Conservation (phyloP, 1,140 invertebrate genomes). For the Mycetomoellerius zeteki region DNA sequence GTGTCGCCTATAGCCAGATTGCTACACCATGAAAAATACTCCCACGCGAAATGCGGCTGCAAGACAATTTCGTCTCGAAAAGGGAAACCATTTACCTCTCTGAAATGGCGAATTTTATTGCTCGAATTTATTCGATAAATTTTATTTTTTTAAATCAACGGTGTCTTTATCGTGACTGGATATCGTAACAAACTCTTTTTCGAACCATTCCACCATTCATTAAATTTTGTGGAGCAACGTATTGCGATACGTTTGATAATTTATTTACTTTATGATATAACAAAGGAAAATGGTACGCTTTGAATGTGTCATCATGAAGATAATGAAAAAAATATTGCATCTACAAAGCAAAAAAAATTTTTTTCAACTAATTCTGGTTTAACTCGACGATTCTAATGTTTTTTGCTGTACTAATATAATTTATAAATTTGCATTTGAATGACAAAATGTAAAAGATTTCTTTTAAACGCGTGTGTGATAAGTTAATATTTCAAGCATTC, state of each 20-base stretch:
- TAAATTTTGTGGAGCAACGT: slow-evolving; percentile 31
- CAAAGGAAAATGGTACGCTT: slow-evolving; percentile 48
- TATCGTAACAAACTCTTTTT: slow-evolving; percentile 42
- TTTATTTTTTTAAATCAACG: slow-evolving; percentile 62
- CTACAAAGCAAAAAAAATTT: neutral
- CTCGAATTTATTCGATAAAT: slow-evolving; percentile 53
- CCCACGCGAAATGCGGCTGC: slow-evolving; percentile 51
- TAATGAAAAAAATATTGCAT: slow-evolving; percentile 50
- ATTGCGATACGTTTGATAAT: slow-evolving; percentile 15
- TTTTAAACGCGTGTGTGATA: neutral
- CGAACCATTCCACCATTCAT: slow-evolving; percentile 32
- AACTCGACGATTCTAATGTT: neutral
- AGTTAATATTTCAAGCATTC: neutral
- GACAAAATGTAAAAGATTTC: neutral
- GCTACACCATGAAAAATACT: slow-evolving; percentile 58
- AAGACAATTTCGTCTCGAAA: slow-evolving; percentile 62
- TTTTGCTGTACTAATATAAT: neutral
- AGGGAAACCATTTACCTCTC: slow-evolving; percentile 47
- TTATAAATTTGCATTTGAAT: slow-evolving; percentile 2
- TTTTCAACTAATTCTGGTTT: slow-evolving; percentile 34
- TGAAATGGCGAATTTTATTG: slow-evolving; percentile 55
- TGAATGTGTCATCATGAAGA: slow-evolving; percentile 35
- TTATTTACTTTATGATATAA: slow-evolving; percentile 50
- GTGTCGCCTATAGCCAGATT: slow-evolving; percentile 58
- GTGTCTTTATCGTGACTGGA: slow-evolving; percentile 27